These are phyloP conservation scores for Cyanoramphus novaezelandiae DNA, from an alignment of 2,113 vertebrate genomes.

Conservation along the genomic window DNA sequence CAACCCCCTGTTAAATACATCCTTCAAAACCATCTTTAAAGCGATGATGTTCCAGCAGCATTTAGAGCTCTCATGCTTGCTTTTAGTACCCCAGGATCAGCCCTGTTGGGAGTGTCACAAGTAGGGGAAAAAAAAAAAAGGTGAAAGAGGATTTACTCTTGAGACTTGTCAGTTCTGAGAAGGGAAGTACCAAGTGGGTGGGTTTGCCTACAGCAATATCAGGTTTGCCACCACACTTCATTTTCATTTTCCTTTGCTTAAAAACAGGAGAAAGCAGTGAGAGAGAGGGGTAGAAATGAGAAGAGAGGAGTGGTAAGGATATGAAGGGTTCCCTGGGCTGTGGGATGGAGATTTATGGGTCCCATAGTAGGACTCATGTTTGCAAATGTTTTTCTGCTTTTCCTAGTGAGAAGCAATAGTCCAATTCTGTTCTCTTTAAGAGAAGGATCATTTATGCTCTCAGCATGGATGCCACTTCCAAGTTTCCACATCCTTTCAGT, in stretches of 20 bases:
- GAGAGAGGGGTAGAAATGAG: neutral
- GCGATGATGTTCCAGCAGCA: neutral
- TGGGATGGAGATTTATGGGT: neutral
- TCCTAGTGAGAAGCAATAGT: neutral
- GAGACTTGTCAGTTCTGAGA: neutral
- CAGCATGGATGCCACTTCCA: neutral
- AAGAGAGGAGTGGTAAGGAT: neutral
- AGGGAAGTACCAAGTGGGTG: neutral
- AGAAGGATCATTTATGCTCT: neutral
- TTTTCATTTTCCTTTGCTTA: neutral
- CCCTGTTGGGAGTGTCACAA: neutral
- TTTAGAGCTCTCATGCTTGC: accelerated
- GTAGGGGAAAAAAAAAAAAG: neutral
- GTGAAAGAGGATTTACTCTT: neutral
- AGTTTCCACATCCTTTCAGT: neutral
- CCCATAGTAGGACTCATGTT: neutral
- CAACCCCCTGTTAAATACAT: neutral
- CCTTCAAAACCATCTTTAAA: neutral
- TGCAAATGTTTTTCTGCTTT: neutral
- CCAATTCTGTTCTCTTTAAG: neutral
- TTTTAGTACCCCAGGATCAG: neutral
- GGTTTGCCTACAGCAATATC: neutral
- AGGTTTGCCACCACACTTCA: neutral
- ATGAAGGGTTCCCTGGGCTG: neutral
- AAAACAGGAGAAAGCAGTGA: neutral